A percentile compares a stretch with the other conserved stretches of the same genome.
Conservation (phyloP, 2,113 vertebrate genomes). For the Boleophthalmus pectinirostris region DNA sequence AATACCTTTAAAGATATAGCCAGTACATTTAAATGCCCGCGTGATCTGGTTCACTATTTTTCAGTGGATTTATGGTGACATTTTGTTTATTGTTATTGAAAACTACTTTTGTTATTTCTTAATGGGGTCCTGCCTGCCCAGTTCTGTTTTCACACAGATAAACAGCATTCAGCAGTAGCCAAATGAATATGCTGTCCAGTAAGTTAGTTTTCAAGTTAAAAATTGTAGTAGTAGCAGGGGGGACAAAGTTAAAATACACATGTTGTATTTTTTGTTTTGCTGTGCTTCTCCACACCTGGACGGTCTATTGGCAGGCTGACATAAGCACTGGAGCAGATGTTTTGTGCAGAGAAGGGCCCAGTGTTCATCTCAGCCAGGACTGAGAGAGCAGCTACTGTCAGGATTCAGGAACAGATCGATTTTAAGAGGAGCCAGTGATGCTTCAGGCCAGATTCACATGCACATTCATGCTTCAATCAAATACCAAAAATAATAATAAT, state of each 20-base stretch:
- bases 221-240: too few species aligned
- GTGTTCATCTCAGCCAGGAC: slow-evolving; percentile 9
- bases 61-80: background rate
- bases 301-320: slow-evolving; percentile 21
- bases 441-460: background rate
- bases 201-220: background rate
- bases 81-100: background rate
- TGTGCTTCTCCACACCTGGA: slow-evolving; percentile 18
- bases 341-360: slow-evolving; percentile 50
- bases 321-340: slow-evolving; percentile 60
- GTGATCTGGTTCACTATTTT: background rate
- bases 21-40: too few species aligned
- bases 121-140: too few species aligned
- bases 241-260: too few species aligned
- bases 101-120: background rate
- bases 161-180: background rate
- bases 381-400: background rate
- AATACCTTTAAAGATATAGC: too few species aligned
- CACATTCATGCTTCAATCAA: background rate
- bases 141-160: background rate
- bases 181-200: background rate
- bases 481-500: too few species aligned
- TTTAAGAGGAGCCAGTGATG: too few species aligned
- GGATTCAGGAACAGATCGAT: background rate
- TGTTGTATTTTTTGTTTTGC: background rate